Percentiles rank a stretch among this genome's conserved stretches.
phyloP scores from a whole-genome alignment of 2,888 invertebrate genomes.

The Oscheius onirici region DNA sequence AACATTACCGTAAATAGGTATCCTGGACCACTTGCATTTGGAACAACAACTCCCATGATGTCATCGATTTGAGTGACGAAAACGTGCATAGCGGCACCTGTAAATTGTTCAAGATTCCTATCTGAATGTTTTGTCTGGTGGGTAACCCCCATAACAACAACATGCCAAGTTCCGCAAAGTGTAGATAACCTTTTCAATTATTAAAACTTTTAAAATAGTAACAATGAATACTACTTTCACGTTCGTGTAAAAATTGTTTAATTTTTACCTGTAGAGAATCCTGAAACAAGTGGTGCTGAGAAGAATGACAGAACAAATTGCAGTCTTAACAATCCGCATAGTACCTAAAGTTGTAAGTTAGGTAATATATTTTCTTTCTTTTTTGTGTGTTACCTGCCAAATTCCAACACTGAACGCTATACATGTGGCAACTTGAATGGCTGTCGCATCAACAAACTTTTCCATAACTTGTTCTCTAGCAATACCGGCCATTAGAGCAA shows the following conservation, averaged over 20 bases:
- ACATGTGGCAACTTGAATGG: slow-evolving; percentile 25
- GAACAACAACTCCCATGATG: slow-evolving; percentile 73
- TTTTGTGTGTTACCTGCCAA: slow-evolving; percentile 23
- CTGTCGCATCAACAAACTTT: slow-evolving; percentile 6
- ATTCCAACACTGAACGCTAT: slow-evolving; percentile 28
- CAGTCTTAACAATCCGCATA: slow-evolving; percentile 81
- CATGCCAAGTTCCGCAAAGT: no score
- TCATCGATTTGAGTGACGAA: slow-evolving; percentile 74
- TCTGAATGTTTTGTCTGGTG: not conserved
- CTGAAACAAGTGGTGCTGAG: slow-evolving; percentile 54
- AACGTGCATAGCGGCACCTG: slow-evolving; percentile 74
- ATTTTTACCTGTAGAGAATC: slow-evolving; percentile 46
- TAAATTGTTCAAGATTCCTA: not conserved
- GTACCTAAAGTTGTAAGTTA: slow-evolving; percentile 75
- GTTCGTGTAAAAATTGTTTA: no score
- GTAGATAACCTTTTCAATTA: no score
- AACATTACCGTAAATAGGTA: slow-evolving; percentile 69
- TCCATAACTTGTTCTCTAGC: slow-evolving; percentile 29
- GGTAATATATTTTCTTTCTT: not conserved
- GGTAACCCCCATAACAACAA: no score
- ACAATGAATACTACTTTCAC: no score
- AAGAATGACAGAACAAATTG: slow-evolving; percentile 71
- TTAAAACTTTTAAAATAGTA: no score
- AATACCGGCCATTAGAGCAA: slow-evolving; percentile 32
- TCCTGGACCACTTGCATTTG: slow-evolving; percentile 72